Conservation (phyloP, 2,113 vertebrate genomes). For the Pionites leucogaster region DNA sequence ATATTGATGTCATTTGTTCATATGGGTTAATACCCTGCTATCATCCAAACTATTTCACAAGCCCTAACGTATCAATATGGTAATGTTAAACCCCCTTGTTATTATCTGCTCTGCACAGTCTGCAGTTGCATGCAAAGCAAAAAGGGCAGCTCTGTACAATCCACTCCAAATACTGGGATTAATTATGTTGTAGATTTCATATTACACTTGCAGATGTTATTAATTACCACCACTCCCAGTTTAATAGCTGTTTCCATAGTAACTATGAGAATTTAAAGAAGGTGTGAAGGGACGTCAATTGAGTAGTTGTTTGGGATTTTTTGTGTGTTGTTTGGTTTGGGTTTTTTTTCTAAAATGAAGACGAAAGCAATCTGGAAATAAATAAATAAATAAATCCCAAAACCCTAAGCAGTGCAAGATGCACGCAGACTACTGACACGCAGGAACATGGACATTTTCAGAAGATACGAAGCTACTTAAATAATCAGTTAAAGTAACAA, state of each 20-base stretch:
- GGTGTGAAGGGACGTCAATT: background rate
- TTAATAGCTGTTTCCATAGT: conserved; percentile 52
- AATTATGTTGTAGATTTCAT: conserved; percentile 35
- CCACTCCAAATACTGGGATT: conserved; percentile 7
- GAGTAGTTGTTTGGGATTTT: background rate
- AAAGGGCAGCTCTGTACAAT: background rate
- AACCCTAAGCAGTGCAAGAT: background rate
- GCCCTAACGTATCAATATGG: background rate
- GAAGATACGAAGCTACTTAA: background rate
- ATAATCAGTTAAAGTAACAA: background rate
- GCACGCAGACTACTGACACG: background rate
- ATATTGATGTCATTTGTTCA: background rate
- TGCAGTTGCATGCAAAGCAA: background rate
- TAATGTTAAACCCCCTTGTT: background rate
- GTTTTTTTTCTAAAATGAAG: background rate
- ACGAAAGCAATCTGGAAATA: background rate
- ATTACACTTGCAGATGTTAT: conserved; percentile 49
- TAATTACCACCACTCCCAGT: conserved; percentile 48
- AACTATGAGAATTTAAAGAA: background rate
- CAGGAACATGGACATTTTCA: background rate
- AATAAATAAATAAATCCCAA: background rate
- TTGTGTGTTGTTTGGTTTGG: background rate
- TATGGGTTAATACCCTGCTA: background rate
- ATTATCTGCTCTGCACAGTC: background rate
- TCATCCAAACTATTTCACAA: background rate